Evolutionary conservation across 1,140 invertebrate genomes (phyloP), one percentile per base, ranked within the genome.

Genomic region (Halyomorpha halys): DNA sequence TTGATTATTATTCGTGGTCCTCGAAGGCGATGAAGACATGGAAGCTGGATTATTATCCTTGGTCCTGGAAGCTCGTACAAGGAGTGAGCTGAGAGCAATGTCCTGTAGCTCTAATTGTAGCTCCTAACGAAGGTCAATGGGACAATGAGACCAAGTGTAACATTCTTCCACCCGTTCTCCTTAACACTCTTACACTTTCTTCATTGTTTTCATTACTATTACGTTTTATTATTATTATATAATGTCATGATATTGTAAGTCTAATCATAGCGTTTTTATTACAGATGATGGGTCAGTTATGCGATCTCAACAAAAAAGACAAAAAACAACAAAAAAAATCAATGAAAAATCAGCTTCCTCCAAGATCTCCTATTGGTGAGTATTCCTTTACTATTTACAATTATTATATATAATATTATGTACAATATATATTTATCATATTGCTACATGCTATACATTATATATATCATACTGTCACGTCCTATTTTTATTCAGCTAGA

Each of bases 281-380:
- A 34, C 62, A 63, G 62, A 63, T 30, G 59, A 30, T 60, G 59
- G 30, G 39, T 60, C 27, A 44, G 16, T 47, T 25, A 14, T 53
- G 18, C 25, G 62, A 63, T 53, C 62, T 63, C 62, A 63, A 34
- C 34, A 39, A 39, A 39, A 8, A 39, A 39, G 34, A 39, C 5
- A 39, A 39, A 39, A 39, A 8, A 59, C 23, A 59, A 61, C 6
- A 61, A 61, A 51, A 39, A 63, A 53, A 34, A 13, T 27, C 14
- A 60, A 61, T 19, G 30, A 59, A 49, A 47, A 65, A 65, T 65
- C 64, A 61, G 64, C 64, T 65, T 60, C 53, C 56, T 27, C 39
- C 64, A 59, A 60, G 54, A 59, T 65, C 64, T 60, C 64, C 44
- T 59, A 34, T 27, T 27, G 63, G 63, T 62, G 44, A 62, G 61